Base-by-base conservation (phyloP, 2,888 invertebrate species). In the Anorthoa munda region DNA sequence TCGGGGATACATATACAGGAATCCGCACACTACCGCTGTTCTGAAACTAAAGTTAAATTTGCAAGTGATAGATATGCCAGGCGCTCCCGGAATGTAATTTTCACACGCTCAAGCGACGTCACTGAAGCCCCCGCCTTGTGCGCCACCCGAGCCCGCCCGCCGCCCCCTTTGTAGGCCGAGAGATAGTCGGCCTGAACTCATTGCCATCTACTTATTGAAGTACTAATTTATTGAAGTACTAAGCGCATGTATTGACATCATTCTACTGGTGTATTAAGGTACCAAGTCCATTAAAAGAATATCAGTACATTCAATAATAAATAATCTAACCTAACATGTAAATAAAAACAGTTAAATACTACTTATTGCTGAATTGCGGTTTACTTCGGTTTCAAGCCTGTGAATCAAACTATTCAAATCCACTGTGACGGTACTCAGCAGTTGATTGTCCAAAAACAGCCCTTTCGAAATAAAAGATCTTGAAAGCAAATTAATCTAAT, bases 41-140 rank as follows among this genome's bases (percentile, higher is more conserved):
- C 93, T 83, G 91, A 93, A 94, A 94, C 95, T 96, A 94, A 95
- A 96, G 96, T 96, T 96, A 95, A 96, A 96, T 96, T 96, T 95
- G 94, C 95, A 91, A 94, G 96, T 96, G 96, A 96, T 96, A 96
- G 96, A 96, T 96, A 96, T 95, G 96, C 95, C 93, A 93, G 94
- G 94, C 95, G 91, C 94, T 93, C 95, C 87, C 92, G 96, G 96
- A 96, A 96, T 96, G 96, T 96, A 96, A 96, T 96, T 95, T 96
- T 95, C 95, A 94, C 96, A 94, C 95, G 94, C 94, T 93, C 90
- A 91, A 93, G 93, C 94, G 93, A 94, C 94, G 95, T 94, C 94
- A 92, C 93, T 91, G 91, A 84, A 85, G 83, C 90, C 89, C 90
- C 88, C 82, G 86, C 83, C 82, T 88, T 83, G 76, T 81, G 86